Evolutionary conservation across 2,888 invertebrate genomes (phyloP), one percentile per base, ranked within the genome.

Genomic region (Amphipoea lucens): DNA sequence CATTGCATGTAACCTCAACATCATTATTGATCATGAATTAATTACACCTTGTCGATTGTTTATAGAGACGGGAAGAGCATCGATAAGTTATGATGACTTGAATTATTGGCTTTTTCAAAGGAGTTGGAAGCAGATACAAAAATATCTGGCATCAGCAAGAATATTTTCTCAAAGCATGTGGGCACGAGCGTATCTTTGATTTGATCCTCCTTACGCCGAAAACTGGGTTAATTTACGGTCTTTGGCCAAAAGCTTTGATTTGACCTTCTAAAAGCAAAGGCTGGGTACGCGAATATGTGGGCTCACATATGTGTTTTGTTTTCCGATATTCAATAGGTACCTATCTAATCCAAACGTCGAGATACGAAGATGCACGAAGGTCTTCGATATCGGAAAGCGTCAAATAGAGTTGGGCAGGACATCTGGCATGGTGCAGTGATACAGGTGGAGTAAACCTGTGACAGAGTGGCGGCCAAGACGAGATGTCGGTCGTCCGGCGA

Each of bases 21-120:
- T 96, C 95, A 96, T 96, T 96, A 96, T 93, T 91, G 93, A 88
- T 92, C 93, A 95, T 96, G 94, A 96, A 96, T 96, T 96, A 96
- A 96, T 96, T 94, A 96, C 95, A 94, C 91, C 91, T 94, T 94
- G 94, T 94, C 94, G 93, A 94, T 92, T 93, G 91, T 88, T 83
- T 79, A 5, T 93, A 93, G 94, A 89, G 92, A 79, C 87, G 93
- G 63, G 69, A 29, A 12, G 4, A 48, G 1, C 69, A 68, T 79
- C 87, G 87, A 80, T 80, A 72, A 69, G 11, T 48, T 54, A n/a
- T 5, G 45, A 9, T 51, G 17, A 9, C 6, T 54, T 23, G 36
- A 45, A 36, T 65, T 51, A 17, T 17, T 63, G 23, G 4, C 4
- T 23, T 70, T 51, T 7, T 29, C 29, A 68, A 68, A 62, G 29